A percentile compares a stretch with the other conserved stretches of the same genome.
These are phyloP conservation scores for Timema podura DNA, from an alignment of 2,888 invertebrate species.

Conservation along the genomic window DNA sequence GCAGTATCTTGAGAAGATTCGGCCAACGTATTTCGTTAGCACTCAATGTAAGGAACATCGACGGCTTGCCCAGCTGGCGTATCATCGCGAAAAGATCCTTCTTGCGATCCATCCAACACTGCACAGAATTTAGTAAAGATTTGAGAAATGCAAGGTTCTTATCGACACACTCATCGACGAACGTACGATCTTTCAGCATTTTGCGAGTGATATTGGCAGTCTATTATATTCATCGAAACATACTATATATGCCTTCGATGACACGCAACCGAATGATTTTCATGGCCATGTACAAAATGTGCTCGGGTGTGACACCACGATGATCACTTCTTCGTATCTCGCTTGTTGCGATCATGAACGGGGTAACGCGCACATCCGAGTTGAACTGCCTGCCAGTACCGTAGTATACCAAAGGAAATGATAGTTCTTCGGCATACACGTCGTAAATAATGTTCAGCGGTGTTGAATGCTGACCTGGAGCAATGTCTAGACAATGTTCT, in stretches of 20 bases:
- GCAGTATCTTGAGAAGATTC: constrained; percentile 39
- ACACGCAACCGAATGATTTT: constrained; percentile 40
- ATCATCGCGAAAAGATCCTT: constrained; percentile 44
- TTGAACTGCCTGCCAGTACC: constrained; percentile 35
- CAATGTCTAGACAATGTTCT: constrained; percentile 32
- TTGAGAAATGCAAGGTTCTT: constrained; percentile 39
- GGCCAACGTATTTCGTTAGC: constrained; percentile 44
- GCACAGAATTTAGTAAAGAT: constrained; percentile 41
- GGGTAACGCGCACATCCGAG: constrained; percentile 38
- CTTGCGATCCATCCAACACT: constrained; percentile 42
- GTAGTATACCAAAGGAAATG: constrained; percentile 44
- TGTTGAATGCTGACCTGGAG: constrained; percentile 33
- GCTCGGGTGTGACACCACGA: constrained; percentile 41
- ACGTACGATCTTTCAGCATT: constrained; percentile 2
- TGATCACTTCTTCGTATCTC: constrained; percentile 42
- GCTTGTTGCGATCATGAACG: constrained; percentile 42
- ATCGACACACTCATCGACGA: constrained; percentile 9
- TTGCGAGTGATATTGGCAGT: constrained; percentile 9
- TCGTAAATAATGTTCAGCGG: constrained; percentile 40
- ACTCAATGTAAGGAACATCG: constrained; percentile 43
- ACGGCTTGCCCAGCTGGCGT: constrained; percentile 42
- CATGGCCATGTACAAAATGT: constrained; percentile 43
- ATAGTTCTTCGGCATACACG: constrained; percentile 43
- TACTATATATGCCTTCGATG: constrained; percentile 35
- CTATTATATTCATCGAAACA: constrained; percentile 29